phyloP scores from a whole-genome alignment of 2,113 vertebrate species.

The Passer domesticus region DNA sequence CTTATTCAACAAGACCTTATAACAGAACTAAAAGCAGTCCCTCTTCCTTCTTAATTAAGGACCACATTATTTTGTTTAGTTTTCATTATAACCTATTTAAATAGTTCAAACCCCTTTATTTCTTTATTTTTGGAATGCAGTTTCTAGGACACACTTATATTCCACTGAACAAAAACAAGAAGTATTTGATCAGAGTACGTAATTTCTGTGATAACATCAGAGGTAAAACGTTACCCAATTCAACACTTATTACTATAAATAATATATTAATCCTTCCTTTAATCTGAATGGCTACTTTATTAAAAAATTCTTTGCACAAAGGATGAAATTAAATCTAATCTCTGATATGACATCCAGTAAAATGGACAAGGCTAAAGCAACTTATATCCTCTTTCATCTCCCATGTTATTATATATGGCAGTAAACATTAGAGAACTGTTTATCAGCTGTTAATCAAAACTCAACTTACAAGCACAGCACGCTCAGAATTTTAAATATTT shows the following conservation, averaged over 20 bases:
- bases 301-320: constrained; percentile 40
- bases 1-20: not conserved
- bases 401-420: not conserved
- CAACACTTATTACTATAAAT: constrained; percentile 7
- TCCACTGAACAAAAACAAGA: not conserved
- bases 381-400: constrained; percentile 16
- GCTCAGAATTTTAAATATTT: not conserved
- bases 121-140: not conserved
- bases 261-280: constrained; percentile 29
- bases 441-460: constrained; percentile 13
- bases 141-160: not conserved
- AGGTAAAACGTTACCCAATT: constrained; percentile 2
- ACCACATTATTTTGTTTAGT: not conserved
- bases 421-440: not conserved
- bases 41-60: not conserved
- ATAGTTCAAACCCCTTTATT: not conserved
- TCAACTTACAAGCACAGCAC: not conserved
- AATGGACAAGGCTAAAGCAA: constrained; percentile 29
- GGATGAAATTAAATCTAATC: constrained; percentile 33
- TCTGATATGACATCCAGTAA: not conserved
- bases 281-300: constrained; percentile 39
- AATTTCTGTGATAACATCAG: constrained; percentile 30
- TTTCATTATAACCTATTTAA: not conserved
- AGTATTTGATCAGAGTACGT: not conserved
- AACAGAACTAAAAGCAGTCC: not conserved